Evolutionary conservation across 2,888 invertebrate species (phyloP).

Genomic region (Netelia inedita): DNA sequence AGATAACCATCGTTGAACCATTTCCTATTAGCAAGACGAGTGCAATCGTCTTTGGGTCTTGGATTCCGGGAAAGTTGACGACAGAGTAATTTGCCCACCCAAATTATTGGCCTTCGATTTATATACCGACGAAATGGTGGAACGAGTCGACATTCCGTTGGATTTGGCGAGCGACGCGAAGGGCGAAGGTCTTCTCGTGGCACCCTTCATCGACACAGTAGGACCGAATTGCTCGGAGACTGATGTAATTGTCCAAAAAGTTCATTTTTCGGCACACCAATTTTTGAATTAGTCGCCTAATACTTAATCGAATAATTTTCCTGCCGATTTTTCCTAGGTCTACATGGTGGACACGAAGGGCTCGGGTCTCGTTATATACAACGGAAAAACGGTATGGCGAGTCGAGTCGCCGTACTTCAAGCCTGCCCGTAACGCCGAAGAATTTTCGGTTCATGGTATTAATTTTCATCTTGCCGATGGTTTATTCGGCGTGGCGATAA

Average conservation of each 20-base stretch:
- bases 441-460: conserved; percentile 19
- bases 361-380: conserved; percentile 19
- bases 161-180: conserved; percentile 31
- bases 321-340: background rate
- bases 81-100: conserved; percentile 88
- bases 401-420: conserved; percentile 15
- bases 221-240: conserved; percentile 1
- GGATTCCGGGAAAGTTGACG: conserved; percentile 88
- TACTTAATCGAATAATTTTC: background rate
- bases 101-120: conserved; percentile 91
- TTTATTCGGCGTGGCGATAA: conserved; percentile 13
- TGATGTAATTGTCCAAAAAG: conserved; percentile 15
- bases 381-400: conserved; percentile 4
- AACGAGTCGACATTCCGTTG: conserved; percentile 59
- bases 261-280: background rate
- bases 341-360: conserved; percentile 13
- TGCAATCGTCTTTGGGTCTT: conserved; percentile 90
- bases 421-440: background rate
- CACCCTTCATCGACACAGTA: conserved; percentile 35
- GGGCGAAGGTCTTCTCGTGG: conserved; percentile 45
- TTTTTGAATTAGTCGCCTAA: background rate
- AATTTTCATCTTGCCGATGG: background rate
- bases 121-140: conserved; percentile 82
- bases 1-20: background rate
- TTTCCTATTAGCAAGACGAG: conserved; percentile 84